A percentile compares a stretch with the other conserved stretches of the same genome.
Evolutionary conservation across 2,797 vertebrate genomes (phyloP).

Genomic region (Phyllotis vaccarum): DNA sequence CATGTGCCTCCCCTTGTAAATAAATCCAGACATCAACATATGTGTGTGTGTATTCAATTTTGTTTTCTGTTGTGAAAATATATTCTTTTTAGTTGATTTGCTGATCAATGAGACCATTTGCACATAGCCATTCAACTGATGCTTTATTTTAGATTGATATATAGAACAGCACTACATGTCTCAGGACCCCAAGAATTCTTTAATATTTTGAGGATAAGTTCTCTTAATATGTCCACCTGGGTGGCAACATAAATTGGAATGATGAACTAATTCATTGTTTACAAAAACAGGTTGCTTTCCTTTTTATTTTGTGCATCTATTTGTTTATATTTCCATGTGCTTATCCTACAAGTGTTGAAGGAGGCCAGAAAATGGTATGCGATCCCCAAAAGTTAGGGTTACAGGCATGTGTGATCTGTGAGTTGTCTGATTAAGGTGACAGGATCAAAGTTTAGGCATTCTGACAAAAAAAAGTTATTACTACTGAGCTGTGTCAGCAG

Average conservation of each 20-base stretch:
- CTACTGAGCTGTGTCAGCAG: not conserved
- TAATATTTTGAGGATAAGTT: not conserved
- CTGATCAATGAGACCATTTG: not conserved
- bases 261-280: not conserved
- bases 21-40: not conserved
- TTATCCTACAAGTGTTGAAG: not conserved
- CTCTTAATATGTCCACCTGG: not conserved
- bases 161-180: not conserved
- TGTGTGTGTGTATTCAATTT: too few relatives aligned
- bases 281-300: not conserved
- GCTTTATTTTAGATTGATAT: not conserved
- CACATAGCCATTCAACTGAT: not conserved
- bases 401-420: not conserved
- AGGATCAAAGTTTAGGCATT: not conserved
- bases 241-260: not conserved
- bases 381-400: not conserved
- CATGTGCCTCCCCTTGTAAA: not conserved
- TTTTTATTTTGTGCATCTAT: not conserved
- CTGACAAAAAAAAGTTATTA: not conserved
- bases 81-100: not conserved
- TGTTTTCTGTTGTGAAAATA: not conserved
- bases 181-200: too few relatives aligned
- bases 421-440: too few relatives aligned
- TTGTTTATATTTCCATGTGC: not conserved
- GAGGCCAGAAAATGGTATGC: too few relatives aligned